Conservation (phyloP, 1,140 invertebrate genomes). For the Goniozus legneri region DNA sequence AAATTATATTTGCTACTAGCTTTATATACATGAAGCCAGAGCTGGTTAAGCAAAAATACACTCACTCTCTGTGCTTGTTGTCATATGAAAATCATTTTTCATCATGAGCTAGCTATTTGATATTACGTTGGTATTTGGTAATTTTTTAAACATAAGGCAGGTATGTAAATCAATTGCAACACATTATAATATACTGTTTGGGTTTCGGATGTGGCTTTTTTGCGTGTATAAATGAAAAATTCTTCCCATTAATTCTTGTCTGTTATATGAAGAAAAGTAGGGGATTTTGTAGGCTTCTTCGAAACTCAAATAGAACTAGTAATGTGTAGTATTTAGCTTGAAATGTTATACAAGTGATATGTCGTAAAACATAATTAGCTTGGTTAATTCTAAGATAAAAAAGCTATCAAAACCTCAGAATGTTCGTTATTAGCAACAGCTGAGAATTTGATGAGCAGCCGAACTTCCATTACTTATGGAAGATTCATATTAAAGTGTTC, state of each 20-base stretch:
- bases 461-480: slow-evolving; percentile 26
- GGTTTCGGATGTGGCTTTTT: no score
- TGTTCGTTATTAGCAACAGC: slow-evolving; percentile 41
- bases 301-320: slow-evolving; percentile 1
- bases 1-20: no score
- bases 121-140: no score
- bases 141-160: no score
- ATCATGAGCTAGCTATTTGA: no score
- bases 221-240: neutral
- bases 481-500: slow-evolving; percentile 39
- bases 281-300: neutral
- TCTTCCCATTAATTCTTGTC: neutral
- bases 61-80: no score
- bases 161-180: no score
- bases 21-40: no score
- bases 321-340: neutral
- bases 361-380: neutral
- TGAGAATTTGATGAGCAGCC: slow-evolving; percentile 34
- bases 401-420: slow-evolving; percentile 38
- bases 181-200: no score
- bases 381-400: no score
- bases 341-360: neutral
- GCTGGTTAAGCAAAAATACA: no score
- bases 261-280: neutral
- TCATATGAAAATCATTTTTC: no score